Conservation (phyloP, 2,888 invertebrate species). For the Pristionchus maxplancki region DNA sequence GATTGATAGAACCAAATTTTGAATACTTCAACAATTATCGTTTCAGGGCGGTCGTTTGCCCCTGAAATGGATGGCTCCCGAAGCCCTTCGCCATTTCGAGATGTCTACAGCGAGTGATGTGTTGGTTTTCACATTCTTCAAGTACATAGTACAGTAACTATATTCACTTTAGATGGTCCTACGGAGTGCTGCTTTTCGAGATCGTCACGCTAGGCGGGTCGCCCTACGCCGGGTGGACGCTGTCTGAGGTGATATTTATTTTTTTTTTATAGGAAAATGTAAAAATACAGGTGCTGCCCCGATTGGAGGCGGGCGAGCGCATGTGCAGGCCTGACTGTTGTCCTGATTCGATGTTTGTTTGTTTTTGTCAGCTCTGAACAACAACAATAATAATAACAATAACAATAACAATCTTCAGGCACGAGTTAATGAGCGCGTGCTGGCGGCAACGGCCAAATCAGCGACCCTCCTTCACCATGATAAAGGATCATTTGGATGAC, state of each 20-base stretch:
- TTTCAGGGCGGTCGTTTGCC: neutral
- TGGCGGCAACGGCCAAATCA: conserved; percentile 88
- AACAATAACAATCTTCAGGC: conserved; percentile 64
- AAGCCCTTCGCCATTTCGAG: neutral
- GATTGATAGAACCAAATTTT: too few relatives aligned
- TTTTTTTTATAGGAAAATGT: too few relatives aligned
- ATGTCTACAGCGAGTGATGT: neutral
- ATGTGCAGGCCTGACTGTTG: conserved; percentile 91
- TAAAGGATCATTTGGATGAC: conserved; percentile 84
- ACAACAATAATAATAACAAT: too few relatives aligned
- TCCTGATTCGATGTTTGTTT: conserved; percentile 86
- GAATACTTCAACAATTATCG: too few relatives aligned
- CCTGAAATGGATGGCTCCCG: neutral
- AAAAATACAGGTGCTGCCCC: conserved; percentile 9
- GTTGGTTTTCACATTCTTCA: neutral
- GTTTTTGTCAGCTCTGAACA: too few relatives aligned
- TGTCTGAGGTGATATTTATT: conserved; percentile 29
- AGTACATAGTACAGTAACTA: too few relatives aligned
- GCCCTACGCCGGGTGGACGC: neutral
- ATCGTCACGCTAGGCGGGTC: conserved; percentile 49
- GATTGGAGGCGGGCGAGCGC: conserved; percentile 88
- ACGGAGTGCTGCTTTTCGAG: conserved; percentile 45
- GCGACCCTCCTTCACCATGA: conserved; percentile 87
- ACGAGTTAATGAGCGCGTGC: conserved; percentile 86
- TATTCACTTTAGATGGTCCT: conserved; percentile 39